These are phyloP conservation scores for Dryadula phaetusa DNA, from an alignment of 2,888 invertebrate genomes.

Conservation along the genomic window DNA sequence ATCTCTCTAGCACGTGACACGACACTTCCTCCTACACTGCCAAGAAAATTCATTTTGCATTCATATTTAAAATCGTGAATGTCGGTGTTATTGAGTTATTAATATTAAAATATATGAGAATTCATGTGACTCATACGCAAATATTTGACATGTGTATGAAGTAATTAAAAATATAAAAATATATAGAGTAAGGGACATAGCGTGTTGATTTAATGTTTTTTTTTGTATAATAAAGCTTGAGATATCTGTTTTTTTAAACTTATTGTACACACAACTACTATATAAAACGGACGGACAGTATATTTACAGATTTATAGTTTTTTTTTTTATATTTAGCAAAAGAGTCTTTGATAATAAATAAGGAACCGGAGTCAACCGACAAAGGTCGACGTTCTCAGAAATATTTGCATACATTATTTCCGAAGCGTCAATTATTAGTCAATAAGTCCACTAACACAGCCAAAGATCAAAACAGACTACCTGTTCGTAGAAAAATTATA, in stretches of 20 bases:
- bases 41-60: too few relatives aligned
- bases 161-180: background rate
- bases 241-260: background rate
- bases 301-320: background rate
- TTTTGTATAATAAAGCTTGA: background rate
- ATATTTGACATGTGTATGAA: too few relatives aligned
- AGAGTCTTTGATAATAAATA: constrained; percentile 14
- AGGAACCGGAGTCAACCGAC: constrained; percentile 40
- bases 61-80: too few relatives aligned
- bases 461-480: constrained; percentile 58
- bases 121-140: too few relatives aligned
- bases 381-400: constrained; percentile 68
- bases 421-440: constrained; percentile 57
- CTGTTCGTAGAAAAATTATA: constrained; percentile 65
- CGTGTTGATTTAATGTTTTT: background rate
- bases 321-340: constrained; percentile 8
- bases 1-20: background rate
- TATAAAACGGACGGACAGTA: background rate
- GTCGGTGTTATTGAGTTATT: too few relatives aligned
- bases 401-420: constrained; percentile 72
- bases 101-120: too few relatives aligned
- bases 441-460: constrained; percentile 45
- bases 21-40: too few relatives aligned
- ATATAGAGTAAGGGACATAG: background rate
- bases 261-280: background rate